Evolutionary conservation across 2,113 vertebrate genomes (phyloP).

Genomic region (Probosciger aterrimus): DNA sequence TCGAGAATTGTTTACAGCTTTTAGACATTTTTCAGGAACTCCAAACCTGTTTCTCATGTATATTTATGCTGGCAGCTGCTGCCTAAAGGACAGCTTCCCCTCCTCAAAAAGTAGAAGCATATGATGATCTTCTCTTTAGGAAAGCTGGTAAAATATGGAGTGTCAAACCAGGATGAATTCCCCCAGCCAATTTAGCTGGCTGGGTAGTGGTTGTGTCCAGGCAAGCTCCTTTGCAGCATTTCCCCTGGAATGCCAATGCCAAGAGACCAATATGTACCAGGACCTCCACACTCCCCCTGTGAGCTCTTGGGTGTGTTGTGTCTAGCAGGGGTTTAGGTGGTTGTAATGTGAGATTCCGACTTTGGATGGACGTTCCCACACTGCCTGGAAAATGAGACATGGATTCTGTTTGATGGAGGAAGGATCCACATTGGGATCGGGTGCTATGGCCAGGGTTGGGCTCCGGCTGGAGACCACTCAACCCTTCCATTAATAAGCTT

Average conservation of each 20-base stretch:
- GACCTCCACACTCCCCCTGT: rapidly evolving
- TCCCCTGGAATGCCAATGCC: not conserved
- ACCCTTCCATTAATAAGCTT: not conserved
- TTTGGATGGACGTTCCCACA: rapidly evolving
- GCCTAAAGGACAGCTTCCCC: conserved; percentile 22
- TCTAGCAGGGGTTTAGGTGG: not conserved
- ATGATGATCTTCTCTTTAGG: not conserved
- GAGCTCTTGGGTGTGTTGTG: rapidly evolving
- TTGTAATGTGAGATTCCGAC: rapidly evolving
- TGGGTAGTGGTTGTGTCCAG: rapidly evolving
- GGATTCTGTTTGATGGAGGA: not conserved
- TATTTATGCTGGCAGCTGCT: conserved; percentile 47
- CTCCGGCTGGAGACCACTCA: not conserved
- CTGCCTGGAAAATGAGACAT: not conserved
- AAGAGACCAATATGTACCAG: rapidly evolving
- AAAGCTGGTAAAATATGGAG: not conserved
- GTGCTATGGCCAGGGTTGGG: rapidly evolving
- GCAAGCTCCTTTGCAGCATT: not conserved
- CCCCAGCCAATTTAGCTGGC: rapidly evolving
- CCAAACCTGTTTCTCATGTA: conserved; percentile 33
- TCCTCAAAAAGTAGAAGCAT: conserved; percentile 9
- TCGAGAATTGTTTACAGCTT: conserved; percentile 44
- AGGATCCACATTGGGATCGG: not conserved
- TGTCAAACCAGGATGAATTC: not conserved
- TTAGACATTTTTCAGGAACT: conserved; percentile 18